Evolutionary conservation across 2,113 vertebrate species (phyloP), one percentile per base, ranked within the genome.

Genomic region (Cyanoramphus novaezelandiae): DNA sequence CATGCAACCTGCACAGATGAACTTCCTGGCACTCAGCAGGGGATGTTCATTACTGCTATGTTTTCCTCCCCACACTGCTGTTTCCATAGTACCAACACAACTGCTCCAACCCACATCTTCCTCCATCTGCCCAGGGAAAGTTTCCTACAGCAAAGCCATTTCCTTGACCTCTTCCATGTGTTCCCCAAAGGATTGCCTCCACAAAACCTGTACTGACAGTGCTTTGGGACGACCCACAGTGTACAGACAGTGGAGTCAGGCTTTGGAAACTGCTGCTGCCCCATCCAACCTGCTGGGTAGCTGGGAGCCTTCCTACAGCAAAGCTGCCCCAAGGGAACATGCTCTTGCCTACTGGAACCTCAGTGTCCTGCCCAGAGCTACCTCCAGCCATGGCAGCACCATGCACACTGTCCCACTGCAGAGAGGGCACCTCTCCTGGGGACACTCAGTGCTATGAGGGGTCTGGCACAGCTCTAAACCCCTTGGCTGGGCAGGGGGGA

Each of bases 131-230:
- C 68, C 17, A 5, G 1, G 23, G 15, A 29, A 62, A 25, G 35
- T 20, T 60, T 59, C 64, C 60, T 41, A 6, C 9, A 91, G 83
- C 83, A 78, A 82, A 86, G 72, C 29, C 46, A 11, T 21, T 17
- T 55, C 25, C 60, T 60, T 41, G 68, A 29, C 11, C 64, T 46
- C 47, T 33, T 19, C 1, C 0, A 0, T 13, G 21, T 29, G 43
- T 35, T 53, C 74, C 21, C 82, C 5, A 0, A 80, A 23, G 75
- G n/a, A 68, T 5, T 18, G 35, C 18, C 28, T 41, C 37, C 5
- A 0, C 0, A 4, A 60, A 64, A 50, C 12, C 43, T 19, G 24
- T 37, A 31, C 41, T 2, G 0, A 69, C 37, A 37, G 55, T 3
- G 3, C 57, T 47, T 52, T 44, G 81, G 87, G 84, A 76, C 6